phyloP scores from a whole-genome alignment of 2,797 vertebrate species.

The Anableps anableps region DNA sequence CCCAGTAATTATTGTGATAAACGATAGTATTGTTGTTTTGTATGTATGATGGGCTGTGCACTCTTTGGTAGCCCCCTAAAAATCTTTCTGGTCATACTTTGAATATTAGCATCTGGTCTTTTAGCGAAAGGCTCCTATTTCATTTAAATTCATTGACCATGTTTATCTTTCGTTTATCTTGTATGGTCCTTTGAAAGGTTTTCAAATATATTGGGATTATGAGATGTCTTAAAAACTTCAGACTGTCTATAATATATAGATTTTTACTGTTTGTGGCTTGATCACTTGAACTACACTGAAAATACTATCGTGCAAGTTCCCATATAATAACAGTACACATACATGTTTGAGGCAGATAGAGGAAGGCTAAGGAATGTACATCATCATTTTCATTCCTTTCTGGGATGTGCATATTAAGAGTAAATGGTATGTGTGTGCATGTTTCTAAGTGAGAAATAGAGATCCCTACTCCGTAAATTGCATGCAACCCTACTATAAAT shows the following conservation, averaged over 20 bases:
- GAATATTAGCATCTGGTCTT: neutral
- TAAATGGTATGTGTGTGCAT: neutral
- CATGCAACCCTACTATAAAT: neutral
- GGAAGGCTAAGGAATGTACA: neutral
- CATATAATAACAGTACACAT: neutral
- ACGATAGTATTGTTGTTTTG: too few species aligned
- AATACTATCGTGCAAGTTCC: neutral
- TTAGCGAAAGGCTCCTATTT: neutral
- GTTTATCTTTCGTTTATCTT: neutral
- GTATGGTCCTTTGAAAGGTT: neutral
- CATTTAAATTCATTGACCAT: neutral
- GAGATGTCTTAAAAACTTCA: neutral
- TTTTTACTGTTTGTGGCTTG: neutral
- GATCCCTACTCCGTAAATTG: neutral
- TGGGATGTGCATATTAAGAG: neutral
- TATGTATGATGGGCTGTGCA: neutral
- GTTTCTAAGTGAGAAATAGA: neutral
- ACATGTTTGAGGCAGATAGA: neutral
- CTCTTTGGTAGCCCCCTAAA: neutral
- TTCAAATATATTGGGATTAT: neutral
- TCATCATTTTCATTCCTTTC: neutral
- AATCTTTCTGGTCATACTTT: neutral
- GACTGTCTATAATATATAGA: neutral
- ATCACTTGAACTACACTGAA: too few species aligned
- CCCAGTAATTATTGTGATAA: too few species aligned